Percentiles rank a stretch among this genome's conserved stretches.
phyloP scores from a whole-genome alignment of 2,113 vertebrate genomes.

The Dissostichus mawsoni region DNA sequence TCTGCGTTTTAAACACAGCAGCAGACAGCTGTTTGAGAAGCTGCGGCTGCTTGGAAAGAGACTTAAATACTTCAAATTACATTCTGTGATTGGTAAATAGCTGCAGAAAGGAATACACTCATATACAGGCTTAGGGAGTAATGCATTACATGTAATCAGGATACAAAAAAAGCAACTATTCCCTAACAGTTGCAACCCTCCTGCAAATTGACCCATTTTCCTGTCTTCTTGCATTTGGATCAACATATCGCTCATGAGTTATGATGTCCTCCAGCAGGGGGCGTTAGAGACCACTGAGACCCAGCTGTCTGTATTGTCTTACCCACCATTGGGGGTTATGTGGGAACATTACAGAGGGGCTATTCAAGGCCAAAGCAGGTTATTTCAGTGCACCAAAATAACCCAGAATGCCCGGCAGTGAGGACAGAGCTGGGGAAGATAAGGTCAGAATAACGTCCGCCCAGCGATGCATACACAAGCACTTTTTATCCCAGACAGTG shows the following conservation, averaged over 20 bases:
- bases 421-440: conserved; percentile 23
- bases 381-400: conserved; percentile 65
- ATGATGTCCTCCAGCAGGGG: conserved; percentile 49
- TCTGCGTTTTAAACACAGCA: conserved; percentile 63
- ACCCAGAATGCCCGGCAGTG: conserved; percentile 43
- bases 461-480: not conserved
- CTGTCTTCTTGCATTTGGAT: not conserved
- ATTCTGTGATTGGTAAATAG: not conserved
- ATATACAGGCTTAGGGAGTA: not conserved
- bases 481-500: conserved; percentile 15
- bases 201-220: not conserved
- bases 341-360: conserved; percentile 63
- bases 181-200: too few relatives aligned
- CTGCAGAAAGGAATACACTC: not conserved
- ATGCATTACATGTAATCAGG: too few relatives aligned
- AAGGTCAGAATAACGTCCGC: conserved; percentile 20
- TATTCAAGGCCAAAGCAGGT: conserved; percentile 67
- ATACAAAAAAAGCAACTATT: too few relatives aligned
- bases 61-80: conserved; percentile 23
- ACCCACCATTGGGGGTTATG: conserved; percentile 54
- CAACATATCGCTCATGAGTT: not conserved
- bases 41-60: conserved; percentile 22
- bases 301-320: not conserved
- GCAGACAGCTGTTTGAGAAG: conserved; percentile 54
- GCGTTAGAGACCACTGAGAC: conserved; percentile 50